These are phyloP conservation scores for Enteromius anoplus DNA, from an alignment of 2,797 vertebrate species.

Conservation along the genomic window DNA sequence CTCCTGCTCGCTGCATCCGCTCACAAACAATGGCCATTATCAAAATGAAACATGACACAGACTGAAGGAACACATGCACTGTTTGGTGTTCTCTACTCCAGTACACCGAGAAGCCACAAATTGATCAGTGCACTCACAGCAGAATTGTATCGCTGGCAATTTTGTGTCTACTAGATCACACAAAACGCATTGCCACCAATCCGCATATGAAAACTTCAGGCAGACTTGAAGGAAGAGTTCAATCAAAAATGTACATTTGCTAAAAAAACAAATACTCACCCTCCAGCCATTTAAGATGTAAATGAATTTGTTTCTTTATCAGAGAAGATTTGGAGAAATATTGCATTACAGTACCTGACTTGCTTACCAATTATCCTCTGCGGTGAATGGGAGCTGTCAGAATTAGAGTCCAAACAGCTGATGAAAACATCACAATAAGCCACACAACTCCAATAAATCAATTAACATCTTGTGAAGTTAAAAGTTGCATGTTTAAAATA, in stretches of 20 bases:
- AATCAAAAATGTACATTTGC: background rate
- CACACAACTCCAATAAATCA: background rate
- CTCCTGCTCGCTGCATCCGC: conserved; percentile 16
- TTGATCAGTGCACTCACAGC: conserved; percentile 31
- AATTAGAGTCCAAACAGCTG: background rate
- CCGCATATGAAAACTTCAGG: background rate
- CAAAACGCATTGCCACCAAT: conserved; percentile 17
- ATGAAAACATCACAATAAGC: background rate
- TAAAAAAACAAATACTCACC: background rate
- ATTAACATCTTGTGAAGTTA: background rate
- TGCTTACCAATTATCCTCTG: background rate
- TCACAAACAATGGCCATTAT: conserved; percentile 4
- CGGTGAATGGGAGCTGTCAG: background rate
- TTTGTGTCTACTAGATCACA: conserved; percentile 24
- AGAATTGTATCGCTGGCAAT: conserved; percentile 17
- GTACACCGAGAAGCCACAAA: conserved; percentile 14
- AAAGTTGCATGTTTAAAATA: background rate
- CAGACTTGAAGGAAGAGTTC: background rate
- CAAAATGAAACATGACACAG: conserved; percentile 43
- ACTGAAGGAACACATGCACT: conserved; percentile 36
- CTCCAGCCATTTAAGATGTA: background rate
- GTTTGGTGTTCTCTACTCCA: conserved; percentile 20
- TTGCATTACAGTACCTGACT: background rate
- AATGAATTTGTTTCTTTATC: background rate
- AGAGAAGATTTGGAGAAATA: background rate